phyloP scores from a whole-genome alignment of 2,113 vertebrate species.

The Stictonetta naevosa region DNA sequence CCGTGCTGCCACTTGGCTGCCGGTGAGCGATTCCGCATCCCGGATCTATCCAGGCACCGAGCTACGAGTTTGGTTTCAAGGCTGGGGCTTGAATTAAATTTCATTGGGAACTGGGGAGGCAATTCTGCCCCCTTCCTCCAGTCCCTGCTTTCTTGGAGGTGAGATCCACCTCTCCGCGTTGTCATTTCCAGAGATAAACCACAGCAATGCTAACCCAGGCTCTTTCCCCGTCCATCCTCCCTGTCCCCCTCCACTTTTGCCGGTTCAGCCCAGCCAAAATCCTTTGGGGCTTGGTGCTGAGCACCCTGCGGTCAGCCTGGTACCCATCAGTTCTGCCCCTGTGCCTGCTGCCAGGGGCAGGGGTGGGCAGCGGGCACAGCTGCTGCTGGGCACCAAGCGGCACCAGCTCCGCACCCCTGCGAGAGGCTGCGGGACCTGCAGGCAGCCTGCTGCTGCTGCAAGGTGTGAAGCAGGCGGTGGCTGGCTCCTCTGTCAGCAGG shows the following conservation, averaged over 20 bases:
- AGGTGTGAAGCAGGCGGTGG: fast-evolving
- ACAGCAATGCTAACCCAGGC: fast-evolving
- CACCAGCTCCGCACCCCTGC: slow-evolving; percentile 23
- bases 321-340: fast-evolving
- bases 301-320: background rate
- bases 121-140: background rate
- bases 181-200: background rate
- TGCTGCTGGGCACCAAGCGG: slow-evolving; percentile 44
- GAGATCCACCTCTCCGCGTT: background rate
- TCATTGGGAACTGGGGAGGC: background rate
- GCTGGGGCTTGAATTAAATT: background rate
- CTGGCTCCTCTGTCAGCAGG: fast-evolving
- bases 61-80: background rate
- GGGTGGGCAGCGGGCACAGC: background rate
- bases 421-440: background rate
- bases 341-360: background rate
- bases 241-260: background rate
- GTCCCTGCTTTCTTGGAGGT: fast-evolving
- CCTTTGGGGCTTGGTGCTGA: fast-evolving
- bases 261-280: background rate
- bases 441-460: background rate
- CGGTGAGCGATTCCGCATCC: fast-evolving
- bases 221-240: background rate
- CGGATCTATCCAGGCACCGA: fast-evolving
- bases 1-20: background rate